Evolutionary conservation across 2,797 vertebrate genomes (phyloP).

Genomic region (Nannoperca australis): DNA sequence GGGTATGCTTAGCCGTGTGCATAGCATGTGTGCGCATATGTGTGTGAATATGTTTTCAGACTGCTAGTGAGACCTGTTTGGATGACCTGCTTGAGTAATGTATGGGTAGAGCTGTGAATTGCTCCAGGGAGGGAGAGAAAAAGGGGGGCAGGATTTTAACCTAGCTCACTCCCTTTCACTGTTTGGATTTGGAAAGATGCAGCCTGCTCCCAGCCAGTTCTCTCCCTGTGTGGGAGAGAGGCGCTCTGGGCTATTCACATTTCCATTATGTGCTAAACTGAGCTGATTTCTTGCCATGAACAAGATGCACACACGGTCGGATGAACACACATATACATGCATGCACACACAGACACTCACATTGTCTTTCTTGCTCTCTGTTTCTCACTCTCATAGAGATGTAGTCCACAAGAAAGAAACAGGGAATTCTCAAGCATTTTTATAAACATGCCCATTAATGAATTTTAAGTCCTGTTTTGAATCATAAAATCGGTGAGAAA

Average conservation of each 20-base stretch:
- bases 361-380: conserved; percentile 46
- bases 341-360: conserved; percentile 63
- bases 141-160: conserved; percentile 75
- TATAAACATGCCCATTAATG: neutral
- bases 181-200: conserved; percentile 79
- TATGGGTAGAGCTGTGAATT: conserved; percentile 77
- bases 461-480: neutral
- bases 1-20: conserved; percentile 41
- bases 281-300: conserved; percentile 84
- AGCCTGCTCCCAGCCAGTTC: conserved; percentile 79
- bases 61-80: conserved; percentile 78
- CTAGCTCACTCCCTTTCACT: conserved; percentile 76
- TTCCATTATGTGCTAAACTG: conserved; percentile 86
- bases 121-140: conserved; percentile 71
- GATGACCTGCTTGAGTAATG: conserved; percentile 83
- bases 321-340: conserved; percentile 71
- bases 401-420: conserved; percentile 22
- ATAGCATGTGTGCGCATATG: conserved; percentile 48
- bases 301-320: conserved; percentile 75
- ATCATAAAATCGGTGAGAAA: conserved; percentile 2
- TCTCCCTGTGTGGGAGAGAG: conserved; percentile 82
- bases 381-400: conserved; percentile 43
- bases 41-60: conserved; percentile 73
- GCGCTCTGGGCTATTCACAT: conserved; percentile 82
- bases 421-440: conserved; percentile 36